Percentiles rank a stretch among this genome's conserved stretches.
These are phyloP conservation scores for Temnothorax rugatulus DNA, from an alignment of 2,888 invertebrate species.

Conservation along the genomic window DNA sequence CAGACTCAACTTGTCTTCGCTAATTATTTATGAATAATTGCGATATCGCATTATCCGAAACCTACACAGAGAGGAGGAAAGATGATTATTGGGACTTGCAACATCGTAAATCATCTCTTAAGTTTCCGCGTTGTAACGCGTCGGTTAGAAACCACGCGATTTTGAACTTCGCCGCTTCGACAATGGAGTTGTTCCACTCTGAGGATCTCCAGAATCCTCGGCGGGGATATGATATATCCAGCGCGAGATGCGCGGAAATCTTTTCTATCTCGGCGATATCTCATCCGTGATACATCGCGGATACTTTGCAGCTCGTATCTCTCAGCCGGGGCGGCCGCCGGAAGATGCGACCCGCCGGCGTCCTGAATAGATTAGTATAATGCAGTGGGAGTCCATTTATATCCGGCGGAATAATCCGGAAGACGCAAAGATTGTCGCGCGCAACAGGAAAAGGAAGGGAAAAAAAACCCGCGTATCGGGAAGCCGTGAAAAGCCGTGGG, in stretches of 20 bases:
- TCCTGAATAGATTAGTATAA: constrained; percentile 64
- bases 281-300: constrained; percentile 39
- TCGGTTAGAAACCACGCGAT: background rate
- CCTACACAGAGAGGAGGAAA: background rate
- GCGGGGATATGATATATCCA: constrained; percentile 16
- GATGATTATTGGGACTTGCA: background rate
- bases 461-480: background rate
- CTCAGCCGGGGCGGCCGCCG: constrained; percentile 7
- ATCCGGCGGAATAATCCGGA: constrained; percentile 38
- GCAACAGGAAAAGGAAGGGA: background rate
- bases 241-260: constrained; percentile 1
- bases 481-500: background rate
- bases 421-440: constrained; percentile 4
- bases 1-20: background rate
- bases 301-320: constrained; percentile 54
- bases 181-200: constrained; percentile 19
- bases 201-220: background rate
- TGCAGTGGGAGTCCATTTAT: constrained; percentile 44
- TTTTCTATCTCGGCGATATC: constrained; percentile 40
- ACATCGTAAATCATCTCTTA: constrained; percentile 3
- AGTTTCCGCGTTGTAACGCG: background rate
- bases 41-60: background rate
- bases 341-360: constrained; percentile 45
- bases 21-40: background rate
- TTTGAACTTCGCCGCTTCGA: constrained; percentile 22